Evolutionary conservation across 92 coral and sea anemone genomes (phyloP), one percentile per base, ranked within the genome.

Genomic region (Phenganax stokvisi): DNA sequence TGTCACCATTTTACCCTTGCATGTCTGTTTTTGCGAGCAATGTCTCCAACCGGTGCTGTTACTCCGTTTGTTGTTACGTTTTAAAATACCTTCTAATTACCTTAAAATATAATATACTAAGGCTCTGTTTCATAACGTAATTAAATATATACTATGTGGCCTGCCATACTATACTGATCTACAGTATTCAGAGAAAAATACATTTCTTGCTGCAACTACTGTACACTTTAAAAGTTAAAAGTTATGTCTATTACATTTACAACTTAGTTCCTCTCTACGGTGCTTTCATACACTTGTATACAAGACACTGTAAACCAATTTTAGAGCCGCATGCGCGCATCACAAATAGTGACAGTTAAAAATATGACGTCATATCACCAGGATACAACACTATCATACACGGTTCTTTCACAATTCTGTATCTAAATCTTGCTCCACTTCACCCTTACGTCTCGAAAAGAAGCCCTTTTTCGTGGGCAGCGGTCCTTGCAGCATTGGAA

Each of bases 401-500:
- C 3, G 29, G 6, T 13, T 74, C 62, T 47, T 30, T 77, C 83
- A 79, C 51, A 79, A 54, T 79, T 79, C 83, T 52, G 83, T 79
- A 59, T 94, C 98, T 27, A 79, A 77, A 71, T 86, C 89, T 10
- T 91, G 88, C 67, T 90, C 97, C 51, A 97, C 91, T 15, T 70
- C 72, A 51, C 87, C 88, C 86, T 87, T 92, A 68, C 90, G 89
- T 71, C 87, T 89, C 54, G 91, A 94, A 89, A 94, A 94, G 87
- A 94, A 94, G 6, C 93, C 89, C 80, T 90, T 84, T 84, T 94
- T 94, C 37, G 88, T 89, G 2, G 97, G 98, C 51, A 94, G 98
- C 10, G 98, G 96, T 4, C 98, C 98, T 73, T 94, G 98, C 12
- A 94, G 89, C 98, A 94, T 94, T 7, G 98, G 98, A 3, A 94